A percentile compares a stretch with the other conserved stretches of the same genome.
These are phyloP conservation scores for Hydroisotoma schaefferi DNA, from an alignment of 2,888 invertebrate species.

Conservation along the genomic window DNA sequence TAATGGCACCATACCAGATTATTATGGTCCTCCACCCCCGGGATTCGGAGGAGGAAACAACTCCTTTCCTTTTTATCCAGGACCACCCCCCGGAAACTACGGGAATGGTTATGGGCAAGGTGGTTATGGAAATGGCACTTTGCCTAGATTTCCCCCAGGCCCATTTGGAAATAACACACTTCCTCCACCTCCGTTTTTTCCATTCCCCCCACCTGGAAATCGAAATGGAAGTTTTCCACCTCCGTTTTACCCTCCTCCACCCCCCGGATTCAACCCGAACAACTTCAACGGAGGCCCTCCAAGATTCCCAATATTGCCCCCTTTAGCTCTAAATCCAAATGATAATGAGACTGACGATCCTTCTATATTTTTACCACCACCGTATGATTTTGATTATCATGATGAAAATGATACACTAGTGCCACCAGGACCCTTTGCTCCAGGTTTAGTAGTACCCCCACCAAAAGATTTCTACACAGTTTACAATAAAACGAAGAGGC, in stretches of 20 bases:
- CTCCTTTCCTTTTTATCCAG: slow-evolving; percentile 10
- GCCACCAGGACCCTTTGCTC: slow-evolving; percentile 79
- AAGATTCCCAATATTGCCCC: slow-evolving; percentile 51
- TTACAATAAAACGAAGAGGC: slow-evolving; percentile 55
- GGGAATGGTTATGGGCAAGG: slow-evolving; percentile 55
- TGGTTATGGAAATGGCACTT: slow-evolving; percentile 52
- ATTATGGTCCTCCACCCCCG: slow-evolving; percentile 35
- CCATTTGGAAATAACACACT: slow-evolving; percentile 59
- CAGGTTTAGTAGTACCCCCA: slow-evolving; percentile 81
- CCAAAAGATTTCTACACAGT: slow-evolving; percentile 82
- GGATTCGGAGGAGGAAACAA: slow-evolving; percentile 16
- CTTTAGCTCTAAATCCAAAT: slow-evolving; percentile 50
- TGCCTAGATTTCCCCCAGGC: slow-evolving; percentile 60
- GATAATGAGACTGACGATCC: slow-evolving; percentile 76
- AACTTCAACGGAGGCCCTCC: slow-evolving; percentile 51
- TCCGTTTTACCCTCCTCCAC: slow-evolving; percentile 35
- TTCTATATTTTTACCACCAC: slow-evolving; percentile 85
- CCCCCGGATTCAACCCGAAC: slow-evolving; percentile 42
- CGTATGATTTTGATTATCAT: slow-evolving; percentile 77
- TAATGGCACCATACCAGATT: slow-evolving; percentile 45
- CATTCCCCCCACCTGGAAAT: slow-evolving; percentile 54
- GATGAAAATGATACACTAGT: slow-evolving; percentile 72
- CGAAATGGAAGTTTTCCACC: slow-evolving; percentile 38
- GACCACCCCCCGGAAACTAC: slow-evolving; percentile 25
- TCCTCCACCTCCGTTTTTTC: slow-evolving; percentile 63